Base-by-base conservation (phyloP, 1,140 invertebrate species). In the Caenorhabditis remanei region DNA sequence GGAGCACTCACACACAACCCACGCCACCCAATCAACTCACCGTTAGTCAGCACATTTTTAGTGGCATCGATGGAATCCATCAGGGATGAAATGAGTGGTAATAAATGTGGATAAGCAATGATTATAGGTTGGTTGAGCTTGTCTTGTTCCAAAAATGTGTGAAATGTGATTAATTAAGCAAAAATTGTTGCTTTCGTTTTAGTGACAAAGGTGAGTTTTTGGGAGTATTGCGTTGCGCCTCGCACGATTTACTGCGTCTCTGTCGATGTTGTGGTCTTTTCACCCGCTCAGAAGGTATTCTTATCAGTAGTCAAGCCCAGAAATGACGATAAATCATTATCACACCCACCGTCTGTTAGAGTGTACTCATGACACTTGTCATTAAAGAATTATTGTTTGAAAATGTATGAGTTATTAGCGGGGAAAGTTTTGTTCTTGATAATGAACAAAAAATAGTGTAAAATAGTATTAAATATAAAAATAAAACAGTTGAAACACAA, bases 291-390 rank as follows among this genome's bases (percentile, higher is more conserved):
- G 53, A 79, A 79, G 19, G 71, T 79, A n/a, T 48, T 75, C 19
- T 50, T 79, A 79, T 79, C 71, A 79, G 46, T 79, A 19, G 46
- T 53, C 43, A n/a, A 46, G 71, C 7, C n/a, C 41, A 5, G 19
- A 14, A 46, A 79, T 79, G 71, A 50, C 71, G 71, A 79, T 79
- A 79, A 79, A 79, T 53, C 71, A 79, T 79, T 79, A 79, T 79
- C 71, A 79, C 71, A 79, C 71, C 71, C 71, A 79, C 71, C 71
- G 46, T 24, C 71, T 71, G 7, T 71, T 6, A 71, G 65, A 71
- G 65, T 79, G 71, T 50, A 79, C 46, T 79, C 71, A 79, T 79
- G 43, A 50, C 40, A 75, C 63, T 32, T 40, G n/a, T 46, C 43
- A 48, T 43, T 41, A 11, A 79, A 19, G 19, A 41, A 7, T 11